These are phyloP conservation scores for Triops longicaudatus DNA, from an alignment of 1,140 invertebrate species.

Conservation along the genomic window DNA sequence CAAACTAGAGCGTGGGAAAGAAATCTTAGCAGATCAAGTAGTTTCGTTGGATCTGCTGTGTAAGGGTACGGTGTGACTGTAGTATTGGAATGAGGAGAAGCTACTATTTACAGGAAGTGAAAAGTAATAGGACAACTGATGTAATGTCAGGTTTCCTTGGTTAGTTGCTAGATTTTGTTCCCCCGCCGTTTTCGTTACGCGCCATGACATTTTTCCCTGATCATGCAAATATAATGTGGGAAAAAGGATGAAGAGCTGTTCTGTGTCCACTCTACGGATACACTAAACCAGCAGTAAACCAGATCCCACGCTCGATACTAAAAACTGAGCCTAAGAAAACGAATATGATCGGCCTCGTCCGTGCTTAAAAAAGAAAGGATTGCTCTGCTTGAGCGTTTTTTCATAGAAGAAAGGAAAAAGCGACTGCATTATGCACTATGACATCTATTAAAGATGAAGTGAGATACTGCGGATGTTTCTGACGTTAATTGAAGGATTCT, in stretches of 20 bases:
- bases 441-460: background rate
- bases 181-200: background rate
- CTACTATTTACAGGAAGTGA: constrained; percentile 1
- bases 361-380: constrained; percentile 4
- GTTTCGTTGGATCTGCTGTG: background rate
- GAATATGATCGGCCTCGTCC: background rate
- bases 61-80: background rate
- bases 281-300: background rate
- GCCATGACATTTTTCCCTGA: background rate
- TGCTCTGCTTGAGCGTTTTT: background rate
- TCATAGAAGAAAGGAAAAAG: background rate
- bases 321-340: background rate
- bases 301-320: background rate
- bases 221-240: background rate
- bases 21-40: background rate
- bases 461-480: background rate
- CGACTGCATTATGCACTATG: background rate
- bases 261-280: background rate
- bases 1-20: background rate
- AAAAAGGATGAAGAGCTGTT: background rate
- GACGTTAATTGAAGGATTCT: background rate
- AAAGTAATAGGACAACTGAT: background rate
- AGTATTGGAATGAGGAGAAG: background rate
- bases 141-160: background rate
- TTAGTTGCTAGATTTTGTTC: background rate